A percentile compares a stretch with the other conserved stretches of the same genome.
phyloP scores from a whole-genome alignment of 2,888 invertebrate genomes.

The Hanleya hanleyi region DNA sequence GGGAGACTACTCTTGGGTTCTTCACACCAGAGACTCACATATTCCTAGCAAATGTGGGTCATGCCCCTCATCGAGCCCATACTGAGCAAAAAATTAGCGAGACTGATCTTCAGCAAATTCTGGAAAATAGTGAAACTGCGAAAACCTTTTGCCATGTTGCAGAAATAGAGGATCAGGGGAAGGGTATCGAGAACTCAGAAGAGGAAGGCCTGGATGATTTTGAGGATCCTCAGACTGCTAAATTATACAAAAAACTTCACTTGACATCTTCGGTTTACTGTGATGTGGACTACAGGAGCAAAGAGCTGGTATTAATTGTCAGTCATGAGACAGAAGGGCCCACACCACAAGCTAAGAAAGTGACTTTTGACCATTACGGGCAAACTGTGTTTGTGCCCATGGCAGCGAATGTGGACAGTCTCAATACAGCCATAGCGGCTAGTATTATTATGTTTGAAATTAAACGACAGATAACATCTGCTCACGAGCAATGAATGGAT shows the following conservation, averaged over 20 bases:
- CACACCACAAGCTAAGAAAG: conserved; percentile 81
- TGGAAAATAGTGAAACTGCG: conserved; percentile 15
- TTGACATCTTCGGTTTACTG: conserved; percentile 42
- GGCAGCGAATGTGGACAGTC: conserved; percentile 84
- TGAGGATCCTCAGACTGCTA: background rate
- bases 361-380: conserved; percentile 79
- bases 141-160: conserved; percentile 17
- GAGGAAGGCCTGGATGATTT: conserved; percentile 17
- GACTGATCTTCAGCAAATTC: background rate
- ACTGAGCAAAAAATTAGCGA: background rate
- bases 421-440: conserved; percentile 88
- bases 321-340: conserved; percentile 94
- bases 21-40: conserved; percentile 74
- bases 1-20: conserved; percentile 78
- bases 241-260: conserved; percentile 39
- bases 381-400: conserved; percentile 86
- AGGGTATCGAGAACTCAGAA: background rate
- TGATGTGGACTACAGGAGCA: conserved; percentile 33
- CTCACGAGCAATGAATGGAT: too few relatives aligned
- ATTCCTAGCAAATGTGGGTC: conserved; percentile 43
- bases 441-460: conserved; percentile 91
- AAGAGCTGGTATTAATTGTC: conserved; percentile 80
- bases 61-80: conserved; percentile 24
- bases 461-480: conserved; percentile 60
- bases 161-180: conserved; percentile 22